Percentiles rank a stretch among this genome's conserved stretches.
These are phyloP conservation scores for Prinia subflava DNA, from an alignment of 2,113 vertebrate species.

Conservation along the genomic window DNA sequence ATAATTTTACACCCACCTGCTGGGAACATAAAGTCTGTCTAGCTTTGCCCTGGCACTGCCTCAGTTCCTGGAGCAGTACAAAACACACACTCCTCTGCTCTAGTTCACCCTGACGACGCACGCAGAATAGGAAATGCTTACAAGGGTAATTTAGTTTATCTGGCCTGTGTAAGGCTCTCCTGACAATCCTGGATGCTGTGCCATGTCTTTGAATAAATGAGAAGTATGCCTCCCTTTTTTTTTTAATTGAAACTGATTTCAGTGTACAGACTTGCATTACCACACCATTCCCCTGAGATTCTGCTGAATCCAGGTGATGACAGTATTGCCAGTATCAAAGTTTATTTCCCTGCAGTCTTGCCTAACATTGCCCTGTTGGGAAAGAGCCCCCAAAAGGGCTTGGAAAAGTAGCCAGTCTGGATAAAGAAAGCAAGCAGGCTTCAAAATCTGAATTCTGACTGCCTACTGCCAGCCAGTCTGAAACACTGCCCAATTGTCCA, in stretches of 20 bases:
- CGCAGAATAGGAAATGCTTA: background rate
- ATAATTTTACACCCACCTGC: background rate
- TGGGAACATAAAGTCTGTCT: background rate
- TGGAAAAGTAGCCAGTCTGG: background rate
- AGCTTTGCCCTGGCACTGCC: background rate
- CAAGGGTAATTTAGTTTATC: conserved; percentile 39
- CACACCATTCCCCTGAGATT: background rate
- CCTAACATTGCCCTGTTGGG: background rate
- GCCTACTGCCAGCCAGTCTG: conserved; percentile 16
- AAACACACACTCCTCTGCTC: background rate
- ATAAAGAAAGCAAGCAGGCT: conserved; percentile 13
- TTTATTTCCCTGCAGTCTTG: background rate
- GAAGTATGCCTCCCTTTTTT: background rate
- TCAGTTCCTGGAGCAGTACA: background rate
- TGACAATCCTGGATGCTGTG: background rate
- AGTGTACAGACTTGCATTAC: background rate
- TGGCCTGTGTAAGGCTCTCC: conserved; percentile 8
- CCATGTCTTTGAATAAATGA: conserved; percentile 16
- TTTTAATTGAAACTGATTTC: background rate
- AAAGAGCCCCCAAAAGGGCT: background rate
- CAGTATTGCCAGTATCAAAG: background rate
- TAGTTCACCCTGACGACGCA: background rate
- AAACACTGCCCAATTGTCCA: conserved; percentile 55
- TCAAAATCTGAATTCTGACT: conserved; percentile 50
- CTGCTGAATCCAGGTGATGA: conserved; percentile 41